phyloP scores from a whole-genome alignment of 2,888 invertebrate species.

The Lycaena phlaeas region DNA sequence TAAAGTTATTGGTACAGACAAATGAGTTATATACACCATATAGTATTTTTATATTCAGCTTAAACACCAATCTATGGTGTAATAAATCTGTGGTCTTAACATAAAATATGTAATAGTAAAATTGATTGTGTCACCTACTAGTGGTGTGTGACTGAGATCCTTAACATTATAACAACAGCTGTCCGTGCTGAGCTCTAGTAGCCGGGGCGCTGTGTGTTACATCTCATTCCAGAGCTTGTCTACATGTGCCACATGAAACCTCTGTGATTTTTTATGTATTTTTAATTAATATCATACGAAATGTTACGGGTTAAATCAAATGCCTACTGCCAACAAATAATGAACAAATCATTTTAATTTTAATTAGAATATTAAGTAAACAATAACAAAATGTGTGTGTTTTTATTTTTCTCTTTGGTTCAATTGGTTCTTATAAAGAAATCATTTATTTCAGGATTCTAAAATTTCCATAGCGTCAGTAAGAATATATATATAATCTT shows the following conservation, averaged over 20 bases:
- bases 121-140: background rate
- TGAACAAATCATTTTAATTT: slow-evolving; percentile 10
- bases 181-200: background rate
- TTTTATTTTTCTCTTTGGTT: background rate
- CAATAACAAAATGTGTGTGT: background rate
- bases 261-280: slow-evolving; percentile 4
- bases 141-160: background rate
- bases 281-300: background rate
- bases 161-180: background rate
- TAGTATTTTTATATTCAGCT: too few relatives aligned
- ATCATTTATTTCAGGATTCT: background rate
- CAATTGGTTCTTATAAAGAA: too few relatives aligned
- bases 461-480: too few relatives aligned
- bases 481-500: too few relatives aligned
- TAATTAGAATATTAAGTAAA: slow-evolving; percentile 9
- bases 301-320: slow-evolving; percentile 7
- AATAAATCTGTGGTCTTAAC: too few relatives aligned
- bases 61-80: too few relatives aligned
- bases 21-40: too few relatives aligned
- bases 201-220: background rate
- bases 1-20: too few relatives aligned
- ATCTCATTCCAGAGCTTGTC: slow-evolving; percentile 1
- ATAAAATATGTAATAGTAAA: too few relatives aligned
- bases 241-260: background rate
- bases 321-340: slow-evolving; percentile 9